A percentile compares a stretch with the other conserved stretches of the same genome.
Conservation (phyloP, 2,888 invertebrate species). For the Synanthedon myopaeformis region DNA sequence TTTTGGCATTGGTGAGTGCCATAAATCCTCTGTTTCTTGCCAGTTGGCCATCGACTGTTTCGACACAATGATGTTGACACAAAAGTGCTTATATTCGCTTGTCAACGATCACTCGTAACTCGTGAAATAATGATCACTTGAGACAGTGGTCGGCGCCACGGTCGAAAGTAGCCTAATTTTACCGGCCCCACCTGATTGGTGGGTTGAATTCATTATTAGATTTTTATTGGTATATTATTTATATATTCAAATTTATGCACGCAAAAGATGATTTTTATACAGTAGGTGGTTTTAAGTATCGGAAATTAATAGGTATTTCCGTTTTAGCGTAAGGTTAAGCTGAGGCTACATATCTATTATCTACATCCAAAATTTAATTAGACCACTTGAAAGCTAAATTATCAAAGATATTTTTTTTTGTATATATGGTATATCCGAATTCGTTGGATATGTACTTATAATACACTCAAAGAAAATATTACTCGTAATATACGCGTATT, state of each 20-base stretch:
- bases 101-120: constrained; percentile 17
- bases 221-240: constrained; percentile 35
- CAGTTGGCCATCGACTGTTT: neutral
- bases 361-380: too few relatives aligned
- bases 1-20: neutral
- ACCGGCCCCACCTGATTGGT: constrained; percentile 36
- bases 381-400: too few relatives aligned
- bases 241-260: constrained; percentile 40
- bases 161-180: constrained; percentile 39
- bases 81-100: constrained; percentile 18
- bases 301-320: too few relatives aligned
- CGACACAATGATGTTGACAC: neutral
- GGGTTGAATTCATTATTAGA: constrained; percentile 31
- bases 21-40: neutral
- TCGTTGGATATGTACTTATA: too few relatives aligned
- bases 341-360: too few relatives aligned
- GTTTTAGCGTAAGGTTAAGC: too few relatives aligned
- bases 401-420: too few relatives aligned
- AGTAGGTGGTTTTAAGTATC: neutral
- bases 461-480: too few relatives aligned
- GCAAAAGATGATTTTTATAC: neutral
- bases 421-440: too few relatives aligned
- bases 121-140: constrained; percentile 14
- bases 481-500: too few relatives aligned
- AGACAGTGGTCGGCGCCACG: constrained; percentile 29